Base-by-base conservation (phyloP, 2,888 invertebrate genomes). In the Antheraea yamamai region DNA sequence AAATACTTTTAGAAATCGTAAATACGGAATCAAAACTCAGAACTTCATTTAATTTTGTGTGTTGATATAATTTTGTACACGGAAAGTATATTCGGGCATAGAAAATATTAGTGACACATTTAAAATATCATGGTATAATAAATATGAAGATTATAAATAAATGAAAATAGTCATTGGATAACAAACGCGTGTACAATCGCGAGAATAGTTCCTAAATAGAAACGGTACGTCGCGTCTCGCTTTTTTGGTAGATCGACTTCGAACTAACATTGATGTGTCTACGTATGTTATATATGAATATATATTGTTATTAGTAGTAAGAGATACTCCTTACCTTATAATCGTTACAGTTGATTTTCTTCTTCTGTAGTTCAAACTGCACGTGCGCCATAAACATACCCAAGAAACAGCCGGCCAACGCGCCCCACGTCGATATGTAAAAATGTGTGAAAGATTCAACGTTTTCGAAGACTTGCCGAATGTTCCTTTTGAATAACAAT, bases 371-470 rank as follows among this genome's bases (percentile, higher is more conserved):
- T 14, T 77, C 78, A 30, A 74, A 81, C 10, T 77, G 76, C 30
- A 78, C 51, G 70, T 79, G 76, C 3, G 78, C 79, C 35, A 78
- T 47, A 26, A 76, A 74, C 20, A 79, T 73, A 2, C 80, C 80
- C 4, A 76, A 14, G 74, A 81, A 79, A 55, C 79, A 79, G 2
- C 78, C 74, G 0, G 78, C 76, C 26, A 79, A 51, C 0, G 78
- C 73, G 4, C 77, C 80, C 80, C 80, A 80, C 3, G 80, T 58
- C 0, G 80, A 78, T 0, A 14, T 77, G 58, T 80, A 79, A 70
- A 75, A 77, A 26, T 70, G 66, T 0, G 73, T 39, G 73, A 77
- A 79, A 0, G 78, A 79, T 18, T 74, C 73, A 1, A 64, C 52
- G 7, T 73, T 71, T 8, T n/a, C 16, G 51, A 76, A 78, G 4